Percentiles rank a stretch among this genome's conserved stretches.
Conservation (phyloP, 1,140 invertebrate genomes). For the Olivierus martensii region DNA sequence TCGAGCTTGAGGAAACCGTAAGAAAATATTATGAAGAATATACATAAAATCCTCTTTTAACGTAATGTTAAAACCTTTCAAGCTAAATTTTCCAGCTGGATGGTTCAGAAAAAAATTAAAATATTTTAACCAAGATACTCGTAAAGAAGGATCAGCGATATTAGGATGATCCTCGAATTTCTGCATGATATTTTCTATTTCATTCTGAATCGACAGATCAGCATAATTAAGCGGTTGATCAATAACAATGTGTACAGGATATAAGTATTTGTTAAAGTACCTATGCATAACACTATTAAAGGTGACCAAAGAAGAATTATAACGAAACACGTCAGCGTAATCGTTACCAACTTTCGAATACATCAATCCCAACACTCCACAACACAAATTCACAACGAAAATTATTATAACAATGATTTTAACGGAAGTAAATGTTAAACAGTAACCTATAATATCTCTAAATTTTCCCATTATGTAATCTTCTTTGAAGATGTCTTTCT, state of each 20-base stretch:
- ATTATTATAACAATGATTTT: conserved; percentile 60
- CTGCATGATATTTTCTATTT: conserved; percentile 62
- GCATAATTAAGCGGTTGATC: conserved; percentile 72
- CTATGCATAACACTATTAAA: conserved; percentile 77
- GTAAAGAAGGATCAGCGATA: conserved; percentile 50
- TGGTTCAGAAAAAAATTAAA: conserved; percentile 61
- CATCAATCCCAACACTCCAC: conserved; percentile 75
- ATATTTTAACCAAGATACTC: conserved; percentile 76
- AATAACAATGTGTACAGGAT: conserved; percentile 73
- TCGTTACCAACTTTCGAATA: conserved; percentile 74
- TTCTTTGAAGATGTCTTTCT: too few relatives aligned
- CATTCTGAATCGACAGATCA: conserved; percentile 53
- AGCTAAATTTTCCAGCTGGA: conserved; percentile 46
- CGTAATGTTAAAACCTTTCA: conserved; percentile 51
- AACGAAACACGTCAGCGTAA: conserved; percentile 60
- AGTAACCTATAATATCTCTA: too few relatives aligned
- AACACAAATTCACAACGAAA: conserved; percentile 59
- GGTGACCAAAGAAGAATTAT: conserved; percentile 73
- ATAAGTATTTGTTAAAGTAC: conserved; percentile 80
- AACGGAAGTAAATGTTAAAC: conserved; percentile 36
- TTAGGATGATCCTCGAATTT: conserved; percentile 68
- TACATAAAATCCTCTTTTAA: conserved; percentile 58
- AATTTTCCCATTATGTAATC: too few relatives aligned
- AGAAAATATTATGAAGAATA: conserved; percentile 49
- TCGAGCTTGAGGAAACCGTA: conserved; percentile 30